These are phyloP conservation scores for Chlamydotis undulata DNA, from an alignment of 2,113 vertebrate genomes.

Conservation along the genomic window DNA sequence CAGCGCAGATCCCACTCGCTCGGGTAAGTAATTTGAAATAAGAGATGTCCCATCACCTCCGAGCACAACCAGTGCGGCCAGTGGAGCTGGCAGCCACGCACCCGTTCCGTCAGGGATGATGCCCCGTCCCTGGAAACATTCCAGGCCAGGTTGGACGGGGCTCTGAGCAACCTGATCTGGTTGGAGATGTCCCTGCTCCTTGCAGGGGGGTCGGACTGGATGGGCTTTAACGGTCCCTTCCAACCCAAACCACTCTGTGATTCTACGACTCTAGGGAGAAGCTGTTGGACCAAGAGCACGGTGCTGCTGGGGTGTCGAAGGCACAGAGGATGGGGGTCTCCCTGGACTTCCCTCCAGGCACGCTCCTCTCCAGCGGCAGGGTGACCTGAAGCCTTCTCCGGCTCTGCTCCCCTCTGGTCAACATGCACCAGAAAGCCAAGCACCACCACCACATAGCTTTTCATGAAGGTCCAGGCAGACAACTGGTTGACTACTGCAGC, in stretches of 20 bases:
- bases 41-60: background rate
- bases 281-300: accelerated
- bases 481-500: background rate
- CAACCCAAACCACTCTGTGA: too few species aligned
- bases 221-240: too few species aligned
- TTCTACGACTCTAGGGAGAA: background rate
- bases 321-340: too few species aligned
- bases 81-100: background rate
- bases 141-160: too few species aligned
- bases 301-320: accelerated
- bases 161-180: too few species aligned
- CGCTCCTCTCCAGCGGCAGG: background rate
- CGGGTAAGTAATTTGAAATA: background rate
- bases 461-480: background rate
- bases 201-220: too few species aligned
- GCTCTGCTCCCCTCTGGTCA: background rate
- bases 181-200: too few species aligned
- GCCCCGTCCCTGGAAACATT: too few species aligned
- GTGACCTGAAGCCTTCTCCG: background rate
- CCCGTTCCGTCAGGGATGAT: background rate
- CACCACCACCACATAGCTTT: background rate
- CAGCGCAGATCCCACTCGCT: background rate
- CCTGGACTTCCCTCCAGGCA: background rate
- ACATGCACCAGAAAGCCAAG: background rate
- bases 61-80: background rate